phyloP scores from a whole-genome alignment of 1,140 invertebrate species.

The roundworm (Caenorhabditis elegans) region DNA sequence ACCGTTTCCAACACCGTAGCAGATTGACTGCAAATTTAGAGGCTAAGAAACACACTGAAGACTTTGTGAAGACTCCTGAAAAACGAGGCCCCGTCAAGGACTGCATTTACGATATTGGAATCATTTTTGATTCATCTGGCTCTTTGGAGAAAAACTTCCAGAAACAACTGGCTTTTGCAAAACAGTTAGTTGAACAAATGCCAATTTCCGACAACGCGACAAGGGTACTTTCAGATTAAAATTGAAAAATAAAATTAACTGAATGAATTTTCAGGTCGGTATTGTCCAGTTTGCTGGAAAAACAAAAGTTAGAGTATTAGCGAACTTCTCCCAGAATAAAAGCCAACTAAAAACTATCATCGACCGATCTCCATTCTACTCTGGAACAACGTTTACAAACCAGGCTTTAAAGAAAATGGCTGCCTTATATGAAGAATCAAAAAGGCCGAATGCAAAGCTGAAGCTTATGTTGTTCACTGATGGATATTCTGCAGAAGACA shows the following conservation, averaged over 20 bases:
- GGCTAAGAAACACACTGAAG: background rate
- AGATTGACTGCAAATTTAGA: background rate
- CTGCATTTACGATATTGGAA: background rate
- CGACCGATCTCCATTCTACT: background rate
- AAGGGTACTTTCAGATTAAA: background rate
- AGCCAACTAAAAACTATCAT: background rate
- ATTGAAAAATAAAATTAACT: too few species aligned
- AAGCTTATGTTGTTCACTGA: conserved; percentile 1
- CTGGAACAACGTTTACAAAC: conserved; percentile 28
- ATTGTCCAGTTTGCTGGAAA: conserved; percentile 6
- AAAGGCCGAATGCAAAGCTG: background rate
- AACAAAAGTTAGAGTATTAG: background rate
- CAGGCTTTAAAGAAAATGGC: background rate
- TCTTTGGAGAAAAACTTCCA: conserved; percentile 17
- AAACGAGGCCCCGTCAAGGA: background rate
- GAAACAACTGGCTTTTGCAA: background rate
- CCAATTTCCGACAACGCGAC: background rate
- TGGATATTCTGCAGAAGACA: conserved; percentile 11
- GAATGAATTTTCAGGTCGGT: background rate
- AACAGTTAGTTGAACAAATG: background rate
- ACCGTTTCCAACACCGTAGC: background rate
- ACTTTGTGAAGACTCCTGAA: background rate
- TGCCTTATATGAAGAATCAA: background rate
- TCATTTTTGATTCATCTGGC: conserved; percentile 34
- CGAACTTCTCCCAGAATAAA: background rate